Base-by-base conservation (phyloP, 2,113 vertebrate genomes). In the Tor tambroides region DNA sequence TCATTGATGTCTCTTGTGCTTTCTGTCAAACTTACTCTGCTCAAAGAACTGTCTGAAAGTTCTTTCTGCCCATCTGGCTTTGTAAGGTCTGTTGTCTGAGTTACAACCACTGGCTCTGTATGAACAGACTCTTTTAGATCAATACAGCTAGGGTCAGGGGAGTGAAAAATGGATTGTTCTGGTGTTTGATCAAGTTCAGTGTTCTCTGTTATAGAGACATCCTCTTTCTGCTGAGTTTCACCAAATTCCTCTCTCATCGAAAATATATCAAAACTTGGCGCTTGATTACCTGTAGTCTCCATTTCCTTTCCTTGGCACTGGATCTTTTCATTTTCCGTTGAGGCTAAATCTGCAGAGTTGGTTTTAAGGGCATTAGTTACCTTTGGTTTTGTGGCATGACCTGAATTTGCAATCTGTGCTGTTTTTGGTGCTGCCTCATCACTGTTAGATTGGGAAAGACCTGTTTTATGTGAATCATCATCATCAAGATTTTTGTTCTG, bases 1-100 rank as follows among this genome's bases (percentile, higher is more conserved):
- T 94, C 94, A 86, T 94, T 94, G 56, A 95, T 91, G 85, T 95
- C 94, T 84, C 93, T 90, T 56, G 85, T 91, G 81, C 87, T 67
- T 91, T 87, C 88, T 61, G 77, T 89, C 56, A 85, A 88, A 61
- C 82, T 83, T 75, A 11, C 23, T 21, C 71, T 86, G 81, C 89
- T 26, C 63, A 89, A 86, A 12, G 90, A 90, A 85, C 91, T 92
- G 88, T 93, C 91, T 88, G 92, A 23, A 82, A 84, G 87, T 72
- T 65, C 63, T 69, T 87, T 76, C 41, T 89, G 84, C 38, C 82
- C 32, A 69, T 74, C 32, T 69, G 67, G 8, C n/a, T 1, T 80
- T 78, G 32, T 46, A 65, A 84, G 12, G 38, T 32, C 54, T 59
- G 79, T 43, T 41, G 56, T 32, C 43, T 75, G 49, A 67, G 75